Base-by-base conservation (phyloP, 2,797 vertebrate genomes). In the Protonibea diacanthus region DNA sequence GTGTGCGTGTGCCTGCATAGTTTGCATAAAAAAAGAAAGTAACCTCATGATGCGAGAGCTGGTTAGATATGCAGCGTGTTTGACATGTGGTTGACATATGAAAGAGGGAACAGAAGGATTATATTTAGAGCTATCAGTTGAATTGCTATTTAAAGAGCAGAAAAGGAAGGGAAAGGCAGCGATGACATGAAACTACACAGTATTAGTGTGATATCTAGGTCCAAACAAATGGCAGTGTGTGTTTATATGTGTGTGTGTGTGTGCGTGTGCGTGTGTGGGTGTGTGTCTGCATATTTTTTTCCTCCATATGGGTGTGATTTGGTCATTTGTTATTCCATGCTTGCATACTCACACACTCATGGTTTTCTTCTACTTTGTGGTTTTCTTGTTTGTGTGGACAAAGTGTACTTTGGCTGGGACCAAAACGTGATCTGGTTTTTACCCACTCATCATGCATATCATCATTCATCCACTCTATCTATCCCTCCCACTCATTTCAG, bases 321-420 rank as follows among this genome's bases (percentile, higher is more conserved):
- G 57, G 61, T 86, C 76, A 76, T 83, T 88, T 85, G 72, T 88
- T 81, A 77, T 89, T 85, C 76, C 55, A 63, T 67, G 74, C 71
- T 71, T 87, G 59, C 78, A 83, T 72, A 33, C 74, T 84, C 70
- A 20, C 81, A 65, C 75, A 86, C 75, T 80, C 82, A 71, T 82
- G 78, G 60, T 73, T 87, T 82, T 61, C 55, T 27, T 81, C 69
- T 47, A 27, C 76, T 88, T 83, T 76, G 78, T 90, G 91, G 88
- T 74, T 91, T 93, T 89, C 82, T 86, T 94, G 92, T 94, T 93
- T 93, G 82, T 91, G 83, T 92, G 89, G 88, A 93, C 85, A 81
- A 45, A 68, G 76, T 75, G 84, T 91, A 56, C 87, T 84, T 72
- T 74, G n/a, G 14, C 38, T 51, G 8, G 27, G 47, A 86, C 83